Evolutionary conservation across 2,888 invertebrate species (phyloP).

Genomic region (Drosophila rubida): DNA sequence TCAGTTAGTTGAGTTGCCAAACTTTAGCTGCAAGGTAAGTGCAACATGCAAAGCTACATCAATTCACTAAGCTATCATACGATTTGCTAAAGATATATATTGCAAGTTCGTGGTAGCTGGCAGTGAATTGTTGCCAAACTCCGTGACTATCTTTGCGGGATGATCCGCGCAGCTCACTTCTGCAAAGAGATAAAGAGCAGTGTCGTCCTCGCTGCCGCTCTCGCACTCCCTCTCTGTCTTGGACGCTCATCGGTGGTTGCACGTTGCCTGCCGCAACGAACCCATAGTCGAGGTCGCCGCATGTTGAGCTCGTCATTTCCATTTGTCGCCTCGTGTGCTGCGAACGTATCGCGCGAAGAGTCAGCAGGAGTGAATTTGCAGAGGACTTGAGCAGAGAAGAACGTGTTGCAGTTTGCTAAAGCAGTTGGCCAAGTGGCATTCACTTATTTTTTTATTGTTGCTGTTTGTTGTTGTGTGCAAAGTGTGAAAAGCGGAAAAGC

Average conservation of each 20-base stretch:
- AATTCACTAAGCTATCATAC: too few species aligned
- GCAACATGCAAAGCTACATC: too few species aligned
- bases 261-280: slow-evolving; percentile 32
- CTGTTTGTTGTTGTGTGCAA: slow-evolving; percentile 11
- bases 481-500: slow-evolving; percentile 6
- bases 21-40: too few species aligned
- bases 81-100: too few species aligned
- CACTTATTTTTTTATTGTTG: not conserved
- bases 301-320: slow-evolving; percentile 64
- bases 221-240: not conserved
- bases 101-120: too few species aligned
- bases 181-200: not conserved
- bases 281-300: slow-evolving; percentile 45
- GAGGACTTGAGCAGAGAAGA: not conserved
- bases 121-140: not conserved
- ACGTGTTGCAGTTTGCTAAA: slow-evolving; percentile 3
- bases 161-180: slow-evolving; percentile 20
- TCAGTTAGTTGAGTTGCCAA: too few species aligned
- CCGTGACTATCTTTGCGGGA: not conserved
- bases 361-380: not conserved
- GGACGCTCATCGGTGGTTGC: slow-evolving; percentile 38
- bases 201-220: too few species aligned
- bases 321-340: slow-evolving; percentile 70
- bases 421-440: not conserved
- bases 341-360: slow-evolving; percentile 48